phyloP scores from a whole-genome alignment of 2,113 vertebrate genomes.

The Aleadryas rufinucha region DNA sequence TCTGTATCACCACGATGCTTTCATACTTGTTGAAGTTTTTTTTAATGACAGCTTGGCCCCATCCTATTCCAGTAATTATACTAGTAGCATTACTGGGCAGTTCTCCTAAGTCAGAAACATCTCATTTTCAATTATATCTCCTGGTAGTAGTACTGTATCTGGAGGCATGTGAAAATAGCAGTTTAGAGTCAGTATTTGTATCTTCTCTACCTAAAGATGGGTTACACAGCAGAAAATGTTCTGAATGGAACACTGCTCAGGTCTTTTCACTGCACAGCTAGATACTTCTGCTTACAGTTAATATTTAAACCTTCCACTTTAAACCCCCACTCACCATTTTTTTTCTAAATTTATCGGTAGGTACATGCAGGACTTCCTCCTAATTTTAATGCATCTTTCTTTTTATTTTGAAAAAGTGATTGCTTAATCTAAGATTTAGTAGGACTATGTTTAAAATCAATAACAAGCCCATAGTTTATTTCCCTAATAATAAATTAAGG shows the following conservation, averaged over 20 bases:
- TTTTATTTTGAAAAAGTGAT: conserved; percentile 25
- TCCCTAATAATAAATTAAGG: conserved; percentile 35
- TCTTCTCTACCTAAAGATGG: background rate
- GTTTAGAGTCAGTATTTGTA: background rate
- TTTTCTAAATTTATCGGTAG: background rate
- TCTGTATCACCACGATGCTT: background rate
- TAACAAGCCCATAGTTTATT: background rate
- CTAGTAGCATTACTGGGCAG: background rate
- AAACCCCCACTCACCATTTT: background rate
- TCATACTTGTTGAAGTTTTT: background rate
- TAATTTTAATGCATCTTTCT: background rate
- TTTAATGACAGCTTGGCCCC: background rate
- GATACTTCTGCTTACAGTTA: background rate
- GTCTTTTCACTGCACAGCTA: background rate
- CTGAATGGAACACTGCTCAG: background rate
- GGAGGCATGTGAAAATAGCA: background rate
- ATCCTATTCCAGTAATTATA: background rate
- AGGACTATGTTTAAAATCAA: conserved; percentile 36
- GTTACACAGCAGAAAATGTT: background rate
- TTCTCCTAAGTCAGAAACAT: background rate
- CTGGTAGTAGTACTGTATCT: background rate
- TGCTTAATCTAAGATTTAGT: conserved; percentile 18
- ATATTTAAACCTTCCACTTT: background rate
- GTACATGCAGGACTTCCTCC: background rate
- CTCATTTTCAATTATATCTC: background rate